These are phyloP conservation scores for Halcyon smyrnensis DNA, from an alignment of 2,797 vertebrate genomes.

Conservation along the genomic window DNA sequence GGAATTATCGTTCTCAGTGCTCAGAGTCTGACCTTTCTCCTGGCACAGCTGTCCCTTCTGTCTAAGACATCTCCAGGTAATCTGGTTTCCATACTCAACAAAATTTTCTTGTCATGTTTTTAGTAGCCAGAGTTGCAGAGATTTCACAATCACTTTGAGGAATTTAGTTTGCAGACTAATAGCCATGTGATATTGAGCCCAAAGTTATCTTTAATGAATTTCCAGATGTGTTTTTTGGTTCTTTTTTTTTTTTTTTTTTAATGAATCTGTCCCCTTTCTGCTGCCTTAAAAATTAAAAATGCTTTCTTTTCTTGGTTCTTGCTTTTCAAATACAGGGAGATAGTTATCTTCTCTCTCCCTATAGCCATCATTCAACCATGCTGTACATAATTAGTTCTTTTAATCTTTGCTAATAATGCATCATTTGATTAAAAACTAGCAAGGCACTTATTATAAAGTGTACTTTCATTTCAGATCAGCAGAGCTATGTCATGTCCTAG, in stretches of 20 bases:
- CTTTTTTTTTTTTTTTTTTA: not conserved
- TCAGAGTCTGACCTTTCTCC: not conserved
- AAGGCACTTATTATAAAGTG: not conserved
- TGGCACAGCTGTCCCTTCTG: not conserved
- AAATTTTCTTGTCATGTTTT: not conserved
- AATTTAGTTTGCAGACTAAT: not conserved
- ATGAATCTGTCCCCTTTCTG: not conserved
- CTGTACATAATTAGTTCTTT: constrained; percentile 24
- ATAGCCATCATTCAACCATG: not conserved
- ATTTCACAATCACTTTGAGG: not conserved
- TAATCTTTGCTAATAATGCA: constrained; percentile 48
- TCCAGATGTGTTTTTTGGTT: not conserved
- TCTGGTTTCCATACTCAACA: not conserved
- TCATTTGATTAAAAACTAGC: constrained; percentile 35
- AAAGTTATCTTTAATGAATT: not conserved
- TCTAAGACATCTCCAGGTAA: not conserved
- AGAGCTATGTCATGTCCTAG: not conserved
- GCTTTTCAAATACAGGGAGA: not conserved
- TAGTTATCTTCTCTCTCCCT: not conserved
- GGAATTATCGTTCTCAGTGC: not conserved
- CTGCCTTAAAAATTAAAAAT: not conserved
- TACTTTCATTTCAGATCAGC: not conserved
- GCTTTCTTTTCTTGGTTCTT: not conserved
- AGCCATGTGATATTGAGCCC: not conserved
- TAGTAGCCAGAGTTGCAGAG: not conserved